phyloP scores from a whole-genome alignment of 2,797 vertebrate genomes.

The Pteronotus mesoamericanus region DNA sequence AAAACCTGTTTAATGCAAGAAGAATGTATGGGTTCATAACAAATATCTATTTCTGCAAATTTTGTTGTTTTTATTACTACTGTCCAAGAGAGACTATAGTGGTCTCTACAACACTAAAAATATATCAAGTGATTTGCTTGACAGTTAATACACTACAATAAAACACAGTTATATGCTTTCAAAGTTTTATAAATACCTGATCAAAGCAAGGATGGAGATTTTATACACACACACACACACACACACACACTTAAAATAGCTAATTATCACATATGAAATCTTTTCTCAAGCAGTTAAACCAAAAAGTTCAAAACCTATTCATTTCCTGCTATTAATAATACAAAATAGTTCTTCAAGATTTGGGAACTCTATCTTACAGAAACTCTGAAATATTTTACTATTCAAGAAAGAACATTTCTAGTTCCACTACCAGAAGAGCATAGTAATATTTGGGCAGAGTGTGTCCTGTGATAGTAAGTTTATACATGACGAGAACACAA shows the following conservation, averaged over 20 bases:
- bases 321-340: neutral
- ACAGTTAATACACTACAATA: neutral
- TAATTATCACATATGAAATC: conserved; percentile 1
- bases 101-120: neutral
- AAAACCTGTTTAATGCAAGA: conserved; percentile 5
- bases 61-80: neutral
- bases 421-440: conserved; percentile 11
- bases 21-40: neutral
- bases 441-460: conserved; percentile 55
- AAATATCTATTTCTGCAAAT: neutral
- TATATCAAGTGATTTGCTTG: neutral
- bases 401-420: conserved; percentile 42
- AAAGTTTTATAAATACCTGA: neutral
- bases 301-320: neutral
- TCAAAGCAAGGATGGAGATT: neutral
- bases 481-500: conserved; percentile 49
- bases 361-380: neutral
- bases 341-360: neutral
- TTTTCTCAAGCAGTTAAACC: conserved; percentile 17
- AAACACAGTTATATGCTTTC: neutral
- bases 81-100: neutral
- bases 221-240: neutral
- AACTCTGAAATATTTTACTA: conserved; percentile 28
- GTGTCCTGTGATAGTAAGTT: conserved; percentile 50
- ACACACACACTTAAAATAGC: neutral